Evolutionary conservation across 2,888 invertebrate genomes (phyloP).

Genomic region (Hybos culiciformis): DNA sequence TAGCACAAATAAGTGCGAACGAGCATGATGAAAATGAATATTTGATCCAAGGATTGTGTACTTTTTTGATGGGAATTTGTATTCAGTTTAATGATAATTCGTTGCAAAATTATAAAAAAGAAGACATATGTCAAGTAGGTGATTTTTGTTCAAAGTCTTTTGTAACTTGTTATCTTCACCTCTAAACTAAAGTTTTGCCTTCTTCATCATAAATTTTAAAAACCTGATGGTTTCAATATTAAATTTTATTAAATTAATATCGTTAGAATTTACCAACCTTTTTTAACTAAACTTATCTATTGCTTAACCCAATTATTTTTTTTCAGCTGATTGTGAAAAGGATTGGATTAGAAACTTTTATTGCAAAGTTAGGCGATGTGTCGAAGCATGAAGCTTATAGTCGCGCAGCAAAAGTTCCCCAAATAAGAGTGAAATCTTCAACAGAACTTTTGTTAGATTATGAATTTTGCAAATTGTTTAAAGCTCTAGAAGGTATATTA

Average conservation of each 20-base stretch:
- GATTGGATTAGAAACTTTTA: constrained; percentile 78
- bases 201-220: too few relatives aligned
- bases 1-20: constrained; percentile 61
- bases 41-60: constrained; percentile 75
- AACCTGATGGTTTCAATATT: too few relatives aligned
- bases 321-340: constrained; percentile 62
- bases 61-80: constrained; percentile 86
- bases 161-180: neutral
- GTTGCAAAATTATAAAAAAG: constrained; percentile 59
- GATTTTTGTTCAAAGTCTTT: neutral
- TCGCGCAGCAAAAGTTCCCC: constrained; percentile 85
- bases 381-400: constrained; percentile 83
- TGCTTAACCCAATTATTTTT: neutral
- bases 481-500: constrained; percentile 52
- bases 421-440: constrained; percentile 61
- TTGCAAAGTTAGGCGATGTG: constrained; percentile 73
- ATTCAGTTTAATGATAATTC: constrained; percentile 79
- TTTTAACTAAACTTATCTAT: neutral
- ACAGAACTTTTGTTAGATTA: constrained; percentile 80
- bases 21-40: constrained; percentile 88
- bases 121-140: constrained; percentile 51
- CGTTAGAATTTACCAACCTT: neutral
- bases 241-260: neutral
- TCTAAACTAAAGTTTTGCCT: too few relatives aligned
- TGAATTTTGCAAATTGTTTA: constrained; percentile 87